Base-by-base conservation (phyloP, 2,888 invertebrate genomes). In the Xanthia icteritia region DNA sequence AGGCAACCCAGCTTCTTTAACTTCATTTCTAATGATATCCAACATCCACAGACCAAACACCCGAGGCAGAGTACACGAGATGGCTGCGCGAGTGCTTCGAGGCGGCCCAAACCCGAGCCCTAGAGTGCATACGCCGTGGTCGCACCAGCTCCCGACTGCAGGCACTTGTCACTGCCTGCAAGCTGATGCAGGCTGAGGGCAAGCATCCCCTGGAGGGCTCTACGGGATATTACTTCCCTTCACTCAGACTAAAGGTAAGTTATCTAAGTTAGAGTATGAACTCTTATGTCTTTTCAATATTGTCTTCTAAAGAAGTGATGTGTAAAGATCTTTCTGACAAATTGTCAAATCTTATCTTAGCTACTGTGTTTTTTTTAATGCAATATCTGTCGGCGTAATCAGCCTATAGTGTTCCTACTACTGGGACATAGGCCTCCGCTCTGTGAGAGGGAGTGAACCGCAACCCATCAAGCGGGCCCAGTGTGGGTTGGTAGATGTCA, bases 1-100 rank as follows among this genome's bases (percentile, higher is more conserved):
- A 56, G 17, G 11, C n/a, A n/a, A 36, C 11, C 60, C 17, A n/a
- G 3, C 17, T 13, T 68, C 15, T 17, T 36, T 17, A 68, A 68
- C 9, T n/a, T 17, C 11, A 60, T n/a, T 60, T 23, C 23, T 71
- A 60, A 81, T 60, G 23, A 36, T 36, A 11, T 8, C 11, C 1
- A 20, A 23, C 13, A 23, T 73, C 17, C n/a, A 42, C 83, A 96
- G 96, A 93, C 51, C 89, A 91, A 45, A 97, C 96, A 60, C 96
- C 97, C 0, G 98, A 98, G 91, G 95, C 96, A 65, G 97, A 97
- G 89, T 98, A 98, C 89, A 97, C 97, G 81, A 95, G 97, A 90
- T 98, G 98, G 98, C 93, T 98, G 63, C 96, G 97, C 72, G 97
- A 97, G 82, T 97, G 98, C 76, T 99, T 98, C 90, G 97, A 98